These are phyloP conservation scores for Epinephelus malabaricus DNA, from an alignment of 2,797 vertebrate species.

Conservation along the genomic window DNA sequence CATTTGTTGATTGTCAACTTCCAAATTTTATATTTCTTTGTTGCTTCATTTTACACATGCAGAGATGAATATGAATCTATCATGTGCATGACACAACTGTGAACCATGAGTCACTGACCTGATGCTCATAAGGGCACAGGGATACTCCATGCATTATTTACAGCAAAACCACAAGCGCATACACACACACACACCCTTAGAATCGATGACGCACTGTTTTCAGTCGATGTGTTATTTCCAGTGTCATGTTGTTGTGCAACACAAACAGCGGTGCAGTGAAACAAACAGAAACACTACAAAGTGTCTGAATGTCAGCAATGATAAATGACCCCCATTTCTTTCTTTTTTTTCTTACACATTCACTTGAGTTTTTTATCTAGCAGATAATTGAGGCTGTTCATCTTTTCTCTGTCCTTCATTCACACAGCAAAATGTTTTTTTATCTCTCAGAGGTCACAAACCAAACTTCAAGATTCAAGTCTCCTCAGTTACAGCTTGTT, in stretches of 20 bases:
- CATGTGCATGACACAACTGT: slow-evolving; percentile 23
- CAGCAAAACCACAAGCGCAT: slow-evolving; percentile 12
- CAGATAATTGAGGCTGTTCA: slow-evolving; percentile 38
- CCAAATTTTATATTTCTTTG: not conserved
- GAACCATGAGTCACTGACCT: slow-evolving; percentile 52
- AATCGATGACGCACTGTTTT: slow-evolving; percentile 26
- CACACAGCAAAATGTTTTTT: slow-evolving; percentile 18
- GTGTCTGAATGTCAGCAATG: slow-evolving; percentile 14
- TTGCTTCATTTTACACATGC: not conserved
- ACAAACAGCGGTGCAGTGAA: slow-evolving; percentile 11
- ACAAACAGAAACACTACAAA: slow-evolving; percentile 9
- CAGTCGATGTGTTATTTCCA: slow-evolving; percentile 24
- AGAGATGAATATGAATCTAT: slow-evolving; percentile 1
- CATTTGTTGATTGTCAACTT: not conserved
- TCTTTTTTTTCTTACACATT: slow-evolving; percentile 7
- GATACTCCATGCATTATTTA: slow-evolving; percentile 53
- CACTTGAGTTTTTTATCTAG: slow-evolving; percentile 19
- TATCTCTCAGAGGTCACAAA: slow-evolving; percentile 41
- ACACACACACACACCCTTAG: not conserved
- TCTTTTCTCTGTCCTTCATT: slow-evolving; percentile 30
- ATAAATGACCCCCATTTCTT: slow-evolving; percentile 9
- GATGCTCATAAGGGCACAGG: slow-evolving; percentile 26
- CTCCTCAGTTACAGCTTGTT: not conserved
- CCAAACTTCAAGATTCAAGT: not conserved
- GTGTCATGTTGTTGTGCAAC: slow-evolving; percentile 21